These are phyloP conservation scores for Oegoconia quadripuncta DNA, from an alignment of 2,888 invertebrate species.

Conservation along the genomic window DNA sequence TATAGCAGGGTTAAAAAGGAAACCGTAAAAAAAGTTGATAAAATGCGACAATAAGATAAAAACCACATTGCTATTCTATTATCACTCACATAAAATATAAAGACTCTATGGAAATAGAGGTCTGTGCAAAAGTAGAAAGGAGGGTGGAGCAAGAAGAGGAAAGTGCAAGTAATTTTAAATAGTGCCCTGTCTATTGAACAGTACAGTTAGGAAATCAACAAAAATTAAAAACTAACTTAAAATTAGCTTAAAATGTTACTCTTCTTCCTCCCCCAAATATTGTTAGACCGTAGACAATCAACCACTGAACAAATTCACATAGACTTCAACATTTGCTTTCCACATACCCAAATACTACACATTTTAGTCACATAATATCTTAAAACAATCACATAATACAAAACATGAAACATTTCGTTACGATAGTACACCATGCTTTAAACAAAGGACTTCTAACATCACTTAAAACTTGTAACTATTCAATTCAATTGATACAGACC, in stretches of 20 bases:
- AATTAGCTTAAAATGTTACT: no score
- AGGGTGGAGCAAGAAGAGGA: no score
- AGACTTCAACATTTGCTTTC: not conserved
- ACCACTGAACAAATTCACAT: constrained; percentile 1
- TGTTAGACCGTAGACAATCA: no score
- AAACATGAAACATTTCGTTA: constrained; percentile 5
- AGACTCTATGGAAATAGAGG: no score
- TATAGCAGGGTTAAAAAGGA: not conserved
- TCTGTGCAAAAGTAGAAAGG: no score
- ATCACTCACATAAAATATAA: no score
- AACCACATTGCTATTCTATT: no score
- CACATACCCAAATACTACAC: not conserved
- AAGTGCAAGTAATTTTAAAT: no score
- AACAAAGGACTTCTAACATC: constrained; percentile 44
- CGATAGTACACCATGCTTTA: constrained; percentile 23
- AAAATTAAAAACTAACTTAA: not conserved
- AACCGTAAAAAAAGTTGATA: not conserved
- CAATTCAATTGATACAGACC: constrained; percentile 66
- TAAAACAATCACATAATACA: constrained; percentile 1
- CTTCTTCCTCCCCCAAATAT: no score
- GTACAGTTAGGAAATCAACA: no score
- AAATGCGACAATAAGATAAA: not conserved
- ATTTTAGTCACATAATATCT: not conserved
- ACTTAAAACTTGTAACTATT: constrained; percentile 48
- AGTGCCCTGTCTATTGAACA: no score